Evolutionary conservation across 2,113 vertebrate species (phyloP).

Genomic region (Suricata suricatta): DNA sequence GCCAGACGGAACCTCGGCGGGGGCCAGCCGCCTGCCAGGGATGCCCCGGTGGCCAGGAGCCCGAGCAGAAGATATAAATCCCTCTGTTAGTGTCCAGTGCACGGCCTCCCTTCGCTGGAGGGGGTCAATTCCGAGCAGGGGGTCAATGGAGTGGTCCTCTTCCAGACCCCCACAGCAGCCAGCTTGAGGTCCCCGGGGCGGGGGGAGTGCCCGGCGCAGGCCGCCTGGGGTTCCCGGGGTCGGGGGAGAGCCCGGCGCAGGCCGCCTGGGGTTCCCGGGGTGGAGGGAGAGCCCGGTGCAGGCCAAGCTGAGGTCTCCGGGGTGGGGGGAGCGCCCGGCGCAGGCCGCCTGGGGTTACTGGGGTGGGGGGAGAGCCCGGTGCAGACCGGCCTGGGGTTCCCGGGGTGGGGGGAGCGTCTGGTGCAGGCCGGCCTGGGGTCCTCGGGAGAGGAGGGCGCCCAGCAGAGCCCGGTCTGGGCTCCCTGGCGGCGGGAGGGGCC

Average conservation of each 20-base stretch:
- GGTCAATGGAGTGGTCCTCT: background rate
- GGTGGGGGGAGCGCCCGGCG: background rate
- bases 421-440: too few relatives aligned
- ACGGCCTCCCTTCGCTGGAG: background rate
- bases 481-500: background rate
- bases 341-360: background rate
- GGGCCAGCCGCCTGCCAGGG: background rate
- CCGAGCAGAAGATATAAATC: background rate
- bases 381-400: too few relatives aligned
- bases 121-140: background rate
- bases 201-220: background rate
- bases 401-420: background rate
- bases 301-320: background rate
- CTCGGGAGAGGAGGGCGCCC: background rate
- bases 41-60: slow-evolving; percentile 37
- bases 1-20: slow-evolving; percentile 18
- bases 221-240: background rate
- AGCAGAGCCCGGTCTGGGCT: too few relatives aligned
- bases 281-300: background rate
- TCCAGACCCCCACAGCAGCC: background rate
- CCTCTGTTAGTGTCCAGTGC: background rate
- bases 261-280: background rate
- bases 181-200: background rate
- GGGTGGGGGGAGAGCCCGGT: background rate
- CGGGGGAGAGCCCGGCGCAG: background rate